Evolutionary conservation across 2,888 invertebrate genomes (phyloP).

Genomic region (Callimorpha dominula): DNA sequence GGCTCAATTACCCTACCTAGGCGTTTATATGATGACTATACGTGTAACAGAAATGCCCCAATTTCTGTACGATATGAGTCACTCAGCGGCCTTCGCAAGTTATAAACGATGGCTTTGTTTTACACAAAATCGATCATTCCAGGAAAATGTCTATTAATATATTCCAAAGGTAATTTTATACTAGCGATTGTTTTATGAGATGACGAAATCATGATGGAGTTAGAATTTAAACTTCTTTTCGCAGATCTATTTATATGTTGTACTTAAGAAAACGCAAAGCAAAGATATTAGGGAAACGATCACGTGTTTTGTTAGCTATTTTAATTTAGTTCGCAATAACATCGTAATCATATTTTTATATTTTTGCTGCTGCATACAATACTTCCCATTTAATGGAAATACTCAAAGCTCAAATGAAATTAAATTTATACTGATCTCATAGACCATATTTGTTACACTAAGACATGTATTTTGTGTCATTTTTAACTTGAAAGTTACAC

Average conservation of each 20-base stretch:
- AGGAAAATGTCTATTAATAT: constrained; percentile 57
- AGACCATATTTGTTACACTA: neutral
- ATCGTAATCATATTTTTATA: neutral
- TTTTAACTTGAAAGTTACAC: neutral
- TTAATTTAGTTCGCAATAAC: neutral
- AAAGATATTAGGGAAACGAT: constrained; percentile 10
- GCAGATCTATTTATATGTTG: constrained; percentile 1
- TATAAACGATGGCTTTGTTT: constrained; percentile 75
- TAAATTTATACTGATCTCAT: neutral
- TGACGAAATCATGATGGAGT: constrained; percentile 14
- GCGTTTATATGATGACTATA: constrained; percentile 26
- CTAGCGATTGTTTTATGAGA: constrained; percentile 27
- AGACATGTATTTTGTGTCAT: neutral
- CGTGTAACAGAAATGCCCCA: constrained; percentile 66
- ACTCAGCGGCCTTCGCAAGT: constrained; percentile 71
- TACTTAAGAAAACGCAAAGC: neutral
- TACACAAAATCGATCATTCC: constrained; percentile 75
- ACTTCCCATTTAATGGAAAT: no score
- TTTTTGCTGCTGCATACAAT: neutral
- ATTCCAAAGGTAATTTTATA: constrained; percentile 49
- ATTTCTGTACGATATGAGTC: constrained; percentile 70
- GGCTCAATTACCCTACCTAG: constrained; percentile 56
- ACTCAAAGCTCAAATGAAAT: neutral
- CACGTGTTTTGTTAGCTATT: neutral
- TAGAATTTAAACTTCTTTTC: neutral